Conservation (phyloP, 2,113 vertebrate genomes). For the Brachionichthys hirsutus region DNA sequence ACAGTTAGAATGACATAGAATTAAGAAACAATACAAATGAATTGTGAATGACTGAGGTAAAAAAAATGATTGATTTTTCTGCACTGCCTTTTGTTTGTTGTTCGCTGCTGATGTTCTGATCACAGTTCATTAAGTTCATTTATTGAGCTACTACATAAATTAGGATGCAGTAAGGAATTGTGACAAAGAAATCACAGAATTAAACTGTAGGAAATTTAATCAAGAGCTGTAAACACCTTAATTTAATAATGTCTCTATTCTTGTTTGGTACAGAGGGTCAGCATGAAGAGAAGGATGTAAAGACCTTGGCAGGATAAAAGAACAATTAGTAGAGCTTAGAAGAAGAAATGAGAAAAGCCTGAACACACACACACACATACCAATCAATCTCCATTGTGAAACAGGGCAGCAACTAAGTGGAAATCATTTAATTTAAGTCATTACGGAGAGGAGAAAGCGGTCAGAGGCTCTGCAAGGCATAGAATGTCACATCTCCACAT, state of each 20-base stretch:
- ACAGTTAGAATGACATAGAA: too few species aligned
- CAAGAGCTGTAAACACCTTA: constrained; percentile 20
- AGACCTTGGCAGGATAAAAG: constrained; percentile 66
- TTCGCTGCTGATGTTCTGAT: too few species aligned
- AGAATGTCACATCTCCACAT: constrained; percentile 27
- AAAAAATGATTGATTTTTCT: too few species aligned
- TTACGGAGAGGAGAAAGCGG: constrained; percentile 71
- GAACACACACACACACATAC: constrained; percentile 16
- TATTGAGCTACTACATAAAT: too few species aligned
- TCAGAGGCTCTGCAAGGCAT: constrained; percentile 43
- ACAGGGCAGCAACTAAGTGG: constrained; percentile 67
- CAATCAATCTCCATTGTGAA: constrained; percentile 72
- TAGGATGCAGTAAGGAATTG: too few species aligned
- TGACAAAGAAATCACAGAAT: too few species aligned
- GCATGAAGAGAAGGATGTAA: constrained; percentile 19
- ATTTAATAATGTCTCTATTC: constrained; percentile 24
- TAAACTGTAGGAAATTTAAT: constrained; percentile 14
- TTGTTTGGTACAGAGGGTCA: constrained; percentile 16
- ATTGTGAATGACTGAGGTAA: too few species aligned
- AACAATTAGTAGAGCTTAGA: constrained; percentile 67
- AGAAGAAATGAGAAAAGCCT: constrained; percentile 36
- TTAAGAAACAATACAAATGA: too few species aligned
- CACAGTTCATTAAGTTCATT: too few species aligned
- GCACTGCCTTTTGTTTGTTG: too few species aligned
- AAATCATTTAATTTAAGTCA: constrained; percentile 77